Base-by-base conservation (phyloP, 2,888 invertebrate genomes). In the Tethea ocularis region DNA sequence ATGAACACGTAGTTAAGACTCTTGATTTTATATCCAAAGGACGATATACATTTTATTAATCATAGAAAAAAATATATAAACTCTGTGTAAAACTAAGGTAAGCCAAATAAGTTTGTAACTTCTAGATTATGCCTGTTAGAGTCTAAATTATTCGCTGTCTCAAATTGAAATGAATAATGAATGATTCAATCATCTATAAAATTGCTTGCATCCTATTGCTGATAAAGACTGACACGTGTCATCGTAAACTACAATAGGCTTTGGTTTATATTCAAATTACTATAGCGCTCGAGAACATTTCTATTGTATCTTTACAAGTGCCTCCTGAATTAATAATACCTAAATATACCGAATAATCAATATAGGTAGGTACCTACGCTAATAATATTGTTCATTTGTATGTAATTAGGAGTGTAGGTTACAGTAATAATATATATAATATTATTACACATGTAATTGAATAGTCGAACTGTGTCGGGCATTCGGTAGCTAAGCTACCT, bases 171-270 rank as follows among this genome's bases (percentile, higher is more conserved):
- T 69, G 62, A 75, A 72, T 71, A 71, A 72, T 68, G 75, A 83
- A 78, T 80, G 76, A 80, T 83, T 71, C 84, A 84, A 86, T 86
- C 82, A 82, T 77, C 72, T 76, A 61, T 70, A 65, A 74, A 81
- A 88, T 87, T 83, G 83, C 74, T 67, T 65, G 77, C 83, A 85
- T 89, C 88, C 88, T 86, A 78, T 74, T 59, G 66, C 69, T 76
- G 81, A 88, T 83, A 77, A 80, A 79, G 85, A 86, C 64, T 83
- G 86, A 82, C 83, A 76, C 64, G 69, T 63, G 62, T 68, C 67
- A 65, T 65, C 52, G 57, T 52, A 61, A 67, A 69, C 66, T 63
- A 66, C 69, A 77, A 80, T 77, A 71, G 70, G 33, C 33, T 69
- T 77, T 76, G 72, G 77, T 77, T 70, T 17, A 20, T 22, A 33